These are phyloP conservation scores for Argyrosomus regius DNA, from an alignment of 2,797 vertebrate genomes.

Conservation along the genomic window DNA sequence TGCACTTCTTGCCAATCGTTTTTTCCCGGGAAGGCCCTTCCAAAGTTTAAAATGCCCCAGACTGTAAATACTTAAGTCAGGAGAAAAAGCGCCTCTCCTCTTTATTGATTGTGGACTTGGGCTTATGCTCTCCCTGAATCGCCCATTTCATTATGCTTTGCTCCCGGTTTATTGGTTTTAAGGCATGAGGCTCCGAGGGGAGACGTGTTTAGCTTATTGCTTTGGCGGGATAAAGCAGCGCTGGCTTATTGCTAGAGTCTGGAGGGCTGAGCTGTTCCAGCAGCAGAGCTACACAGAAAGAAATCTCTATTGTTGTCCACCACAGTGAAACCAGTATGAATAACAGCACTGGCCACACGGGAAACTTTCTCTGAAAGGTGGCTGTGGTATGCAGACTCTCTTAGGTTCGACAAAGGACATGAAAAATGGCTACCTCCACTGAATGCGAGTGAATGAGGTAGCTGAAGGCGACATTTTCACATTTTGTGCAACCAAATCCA, in stretches of 20 bases:
- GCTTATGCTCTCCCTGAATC: constrained; percentile 51
- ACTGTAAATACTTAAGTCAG: constrained; percentile 42
- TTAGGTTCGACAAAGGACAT: neutral
- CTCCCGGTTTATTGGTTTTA: constrained; percentile 70
- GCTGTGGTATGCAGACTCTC: neutral
- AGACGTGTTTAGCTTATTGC: constrained; percentile 63
- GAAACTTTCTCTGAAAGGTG: neutral
- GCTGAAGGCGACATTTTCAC: neutral
- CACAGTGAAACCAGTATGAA: constrained; percentile 17
- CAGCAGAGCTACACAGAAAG: constrained; percentile 8
- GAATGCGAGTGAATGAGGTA: neutral
- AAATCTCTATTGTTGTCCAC: constrained; percentile 7
- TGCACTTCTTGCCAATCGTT: neutral
- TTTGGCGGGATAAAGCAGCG: constrained; percentile 37
- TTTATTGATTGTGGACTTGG: constrained; percentile 63
- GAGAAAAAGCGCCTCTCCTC: constrained; percentile 23
- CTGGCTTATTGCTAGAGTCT: constrained; percentile 54
- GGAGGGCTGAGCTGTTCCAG: constrained; percentile 28
- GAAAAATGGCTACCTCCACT: no score
- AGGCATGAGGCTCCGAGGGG: constrained; percentile 47
- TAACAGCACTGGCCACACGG: neutral
- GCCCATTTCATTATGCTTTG: constrained; percentile 68
- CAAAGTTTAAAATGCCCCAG: constrained; percentile 30
- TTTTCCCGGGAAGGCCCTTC: neutral
- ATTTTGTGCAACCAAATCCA: neutral